Evolutionary conservation across 2,888 invertebrate species (phyloP), one percentile per base, ranked within the genome.

Genomic region (Zeuzera pyrina): DNA sequence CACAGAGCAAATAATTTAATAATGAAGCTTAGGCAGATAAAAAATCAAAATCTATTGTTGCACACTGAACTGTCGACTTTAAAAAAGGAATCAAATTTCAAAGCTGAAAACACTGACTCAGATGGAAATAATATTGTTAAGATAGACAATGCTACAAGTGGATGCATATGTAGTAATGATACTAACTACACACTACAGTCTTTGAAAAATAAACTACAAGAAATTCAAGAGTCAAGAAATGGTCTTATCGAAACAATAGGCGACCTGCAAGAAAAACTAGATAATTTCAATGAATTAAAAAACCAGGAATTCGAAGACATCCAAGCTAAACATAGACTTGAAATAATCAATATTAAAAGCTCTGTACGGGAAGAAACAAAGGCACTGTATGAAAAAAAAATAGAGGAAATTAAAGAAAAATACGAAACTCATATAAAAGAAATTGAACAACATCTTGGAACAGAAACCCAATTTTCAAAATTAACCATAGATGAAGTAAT

Each of bases 21-120:
- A 1, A 55, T 49, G 21, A 81, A 72, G 45, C 41, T 83, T 3
- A 58, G 79, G 42, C 69, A 77, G 37, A 72, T 81, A 2, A 81
- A 79, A 55, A 56, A 62, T 14, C 67, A 81, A 47, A 81, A 83
- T 42, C 33, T 56, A 6, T 33, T 66, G 10, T 43, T 81, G 2
- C 65, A 65, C 8, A 59, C 57, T 34, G 73, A 81, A 41, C 42
- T 81, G 2, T 30, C 43, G 3, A 39, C 49, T 14, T 44, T 79
- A 12, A 70, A 53, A 57, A 48, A 64, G 32, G 63, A 66, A 30
- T 51, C 57, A 13, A 39, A 49, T 38, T 32, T 21, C 1, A 43
- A 43, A 35, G 14, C 52, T 14, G 42, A 42, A 16, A 16, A 12
- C 6, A 46, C 56, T 23, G 42, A 40, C 19, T 8, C 19, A 19